phyloP scores from a whole-genome alignment of 2,888 invertebrate genomes.

The Mythimna vitellina region DNA sequence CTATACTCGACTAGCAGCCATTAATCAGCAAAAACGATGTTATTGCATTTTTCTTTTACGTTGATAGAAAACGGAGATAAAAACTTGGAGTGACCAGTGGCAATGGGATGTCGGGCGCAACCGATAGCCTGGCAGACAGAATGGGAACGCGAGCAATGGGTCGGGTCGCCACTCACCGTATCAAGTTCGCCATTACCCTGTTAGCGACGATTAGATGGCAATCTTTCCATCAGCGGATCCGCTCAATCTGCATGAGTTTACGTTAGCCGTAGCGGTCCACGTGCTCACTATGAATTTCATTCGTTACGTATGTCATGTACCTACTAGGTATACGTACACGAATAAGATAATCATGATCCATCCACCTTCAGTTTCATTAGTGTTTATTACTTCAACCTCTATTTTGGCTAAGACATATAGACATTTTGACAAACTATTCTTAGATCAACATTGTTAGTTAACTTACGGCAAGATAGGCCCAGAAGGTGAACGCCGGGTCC shows the following conservation, averaged over 20 bases:
- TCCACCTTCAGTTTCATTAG: slow-evolving; percentile 40
- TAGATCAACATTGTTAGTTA: slow-evolving; percentile 5
- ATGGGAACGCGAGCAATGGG: slow-evolving; percentile 75
- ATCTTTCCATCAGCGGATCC: slow-evolving; percentile 84
- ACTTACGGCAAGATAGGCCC: slow-evolving; percentile 93
- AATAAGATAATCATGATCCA: slow-evolving; percentile 37
- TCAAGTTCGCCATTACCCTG: slow-evolving; percentile 86
- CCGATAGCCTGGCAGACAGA: slow-evolving; percentile 50
- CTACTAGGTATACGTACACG: slow-evolving; percentile 1
- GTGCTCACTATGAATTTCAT: slow-evolving; percentile 67
- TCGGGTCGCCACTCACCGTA: slow-evolving; percentile 71
- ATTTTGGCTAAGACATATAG: slow-evolving; percentile 18
- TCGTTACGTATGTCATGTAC: slow-evolving; percentile 13
- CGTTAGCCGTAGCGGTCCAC: slow-evolving; percentile 65
- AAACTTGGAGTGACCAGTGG: slow-evolving; percentile 31
- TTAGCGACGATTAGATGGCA: slow-evolving; percentile 84
- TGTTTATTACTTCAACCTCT: slow-evolving; percentile 42
- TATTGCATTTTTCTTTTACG: slow-evolving; percentile 31
- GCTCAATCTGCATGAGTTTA: slow-evolving; percentile 78
- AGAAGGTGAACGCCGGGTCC: slow-evolving; percentile 93
- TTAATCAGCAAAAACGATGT: slow-evolving; percentile 32
- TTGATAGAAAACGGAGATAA: slow-evolving; percentile 35
- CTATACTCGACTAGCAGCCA: slow-evolving; percentile 19
- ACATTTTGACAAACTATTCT: slow-evolving; percentile 20
- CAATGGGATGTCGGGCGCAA: slow-evolving; percentile 51